Percentiles rank a stretch among this genome's conserved stretches.
Conservation (phyloP, 2,113 vertebrate species). For the Raphicerus campestris region DNA sequence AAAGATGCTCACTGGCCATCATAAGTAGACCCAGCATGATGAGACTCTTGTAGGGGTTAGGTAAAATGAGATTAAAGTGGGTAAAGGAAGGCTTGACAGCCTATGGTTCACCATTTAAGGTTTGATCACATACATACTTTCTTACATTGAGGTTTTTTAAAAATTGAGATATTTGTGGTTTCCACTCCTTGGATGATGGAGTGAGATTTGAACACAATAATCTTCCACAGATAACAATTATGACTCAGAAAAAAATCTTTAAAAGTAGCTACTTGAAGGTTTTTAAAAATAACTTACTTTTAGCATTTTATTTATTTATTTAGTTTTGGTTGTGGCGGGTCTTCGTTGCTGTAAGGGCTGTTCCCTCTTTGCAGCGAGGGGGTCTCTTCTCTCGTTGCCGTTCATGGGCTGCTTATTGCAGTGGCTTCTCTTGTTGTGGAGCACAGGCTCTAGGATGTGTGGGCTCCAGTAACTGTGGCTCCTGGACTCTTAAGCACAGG, state of each 20-base stretch:
- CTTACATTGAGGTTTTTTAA: not conserved
- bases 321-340: not conserved
- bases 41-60: not conserved
- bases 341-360: not conserved
- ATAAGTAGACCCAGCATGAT: not conserved
- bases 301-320: not conserved
- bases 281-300: not conserved
- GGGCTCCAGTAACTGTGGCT: accelerated
- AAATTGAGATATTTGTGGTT: not conserved
- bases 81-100: not conserved
- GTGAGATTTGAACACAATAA: not conserved
- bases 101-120: not conserved
- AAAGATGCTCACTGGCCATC: not conserved
- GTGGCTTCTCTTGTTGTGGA: not conserved
- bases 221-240: not conserved
- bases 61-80: not conserved
- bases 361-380: not conserved
- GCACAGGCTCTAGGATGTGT: not conserved
- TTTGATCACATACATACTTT: not conserved
- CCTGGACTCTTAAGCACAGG: not conserved
- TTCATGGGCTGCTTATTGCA: not conserved
- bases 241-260: not conserved
- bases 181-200: not conserved
- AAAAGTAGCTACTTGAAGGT: not conserved
- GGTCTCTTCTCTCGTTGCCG: not conserved